Evolutionary conservation across 2,797 vertebrate species (phyloP).

Genomic region (Spinibarbus caldwelli): DNA sequence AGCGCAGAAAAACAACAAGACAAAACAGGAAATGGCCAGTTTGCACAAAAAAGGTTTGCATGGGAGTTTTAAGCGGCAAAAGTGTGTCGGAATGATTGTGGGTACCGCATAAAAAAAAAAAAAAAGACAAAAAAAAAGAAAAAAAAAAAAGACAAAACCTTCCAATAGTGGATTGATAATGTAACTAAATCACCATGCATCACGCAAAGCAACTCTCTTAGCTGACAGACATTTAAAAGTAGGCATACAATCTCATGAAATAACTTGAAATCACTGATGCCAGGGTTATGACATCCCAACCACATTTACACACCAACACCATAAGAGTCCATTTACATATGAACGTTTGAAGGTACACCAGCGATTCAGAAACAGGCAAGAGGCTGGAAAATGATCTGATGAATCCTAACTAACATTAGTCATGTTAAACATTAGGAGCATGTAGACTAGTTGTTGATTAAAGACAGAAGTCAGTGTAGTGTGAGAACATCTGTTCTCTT

Average conservation of each 20-base stretch:
- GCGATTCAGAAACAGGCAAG: no score
- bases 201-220: neutral
- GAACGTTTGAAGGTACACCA: neutral
- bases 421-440: neutral
- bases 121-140: no score
- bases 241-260: neutral
- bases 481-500: constrained; percentile 1
- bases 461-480: neutral
- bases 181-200: neutral
- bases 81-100: neutral
- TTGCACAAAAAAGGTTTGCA: neutral
- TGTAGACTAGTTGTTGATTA: neutral
- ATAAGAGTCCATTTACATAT: neutral
- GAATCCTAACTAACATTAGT: neutral
- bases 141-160: no score
- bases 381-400: neutral
- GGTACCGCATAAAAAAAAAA: neutral
- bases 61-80: neutral
- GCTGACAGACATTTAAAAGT: neutral
- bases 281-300: neutral
- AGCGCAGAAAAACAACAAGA: neutral
- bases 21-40: neutral
- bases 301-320: neutral
- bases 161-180: no score
- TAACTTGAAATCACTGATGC: neutral